A percentile compares a stretch with the other conserved stretches of the same genome.
Conservation (phyloP, 2,888 invertebrate genomes). For the Atethmia centrago region DNA sequence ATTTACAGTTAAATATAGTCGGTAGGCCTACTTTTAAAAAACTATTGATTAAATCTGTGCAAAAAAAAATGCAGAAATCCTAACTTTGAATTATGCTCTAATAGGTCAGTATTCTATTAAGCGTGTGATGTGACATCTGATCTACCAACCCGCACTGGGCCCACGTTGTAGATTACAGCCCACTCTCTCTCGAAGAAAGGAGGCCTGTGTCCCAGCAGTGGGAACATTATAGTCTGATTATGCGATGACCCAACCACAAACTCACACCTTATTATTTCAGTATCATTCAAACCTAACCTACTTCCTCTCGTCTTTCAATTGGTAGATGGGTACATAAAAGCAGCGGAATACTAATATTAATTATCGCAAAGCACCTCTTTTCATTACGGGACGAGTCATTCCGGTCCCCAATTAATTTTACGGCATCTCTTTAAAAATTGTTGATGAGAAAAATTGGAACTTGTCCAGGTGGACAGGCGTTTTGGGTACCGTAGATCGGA, state of each 20-base stretch:
- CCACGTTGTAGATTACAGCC: too few relatives aligned
- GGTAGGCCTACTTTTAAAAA: too few relatives aligned
- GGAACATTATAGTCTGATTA: too few relatives aligned
- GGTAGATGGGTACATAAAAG: constrained; percentile 23
- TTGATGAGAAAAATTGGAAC: constrained; percentile 75
- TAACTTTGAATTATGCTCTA: too few relatives aligned
- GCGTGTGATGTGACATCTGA: too few relatives aligned
- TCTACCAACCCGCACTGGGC: too few relatives aligned
- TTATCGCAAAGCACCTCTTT: constrained; percentile 70
- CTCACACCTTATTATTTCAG: not conserved
- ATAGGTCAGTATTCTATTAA: too few relatives aligned
- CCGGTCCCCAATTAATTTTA: constrained; percentile 75
- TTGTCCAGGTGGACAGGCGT: constrained; percentile 66
- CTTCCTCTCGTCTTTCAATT: not conserved
- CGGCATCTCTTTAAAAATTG: constrained; percentile 73
- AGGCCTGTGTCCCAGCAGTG: too few relatives aligned
- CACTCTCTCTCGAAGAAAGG: too few relatives aligned
- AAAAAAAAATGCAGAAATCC: too few relatives aligned
- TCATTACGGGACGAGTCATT: constrained; percentile 74
- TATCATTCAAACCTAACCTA: not conserved
- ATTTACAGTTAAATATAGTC: too few relatives aligned
- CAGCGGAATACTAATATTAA: constrained; percentile 68
- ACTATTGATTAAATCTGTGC: too few relatives aligned
- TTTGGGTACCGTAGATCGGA: constrained; percentile 41
- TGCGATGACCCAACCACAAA: not conserved